Conservation (phyloP, 1,140 invertebrate species). For the Triops cancriformis region DNA sequence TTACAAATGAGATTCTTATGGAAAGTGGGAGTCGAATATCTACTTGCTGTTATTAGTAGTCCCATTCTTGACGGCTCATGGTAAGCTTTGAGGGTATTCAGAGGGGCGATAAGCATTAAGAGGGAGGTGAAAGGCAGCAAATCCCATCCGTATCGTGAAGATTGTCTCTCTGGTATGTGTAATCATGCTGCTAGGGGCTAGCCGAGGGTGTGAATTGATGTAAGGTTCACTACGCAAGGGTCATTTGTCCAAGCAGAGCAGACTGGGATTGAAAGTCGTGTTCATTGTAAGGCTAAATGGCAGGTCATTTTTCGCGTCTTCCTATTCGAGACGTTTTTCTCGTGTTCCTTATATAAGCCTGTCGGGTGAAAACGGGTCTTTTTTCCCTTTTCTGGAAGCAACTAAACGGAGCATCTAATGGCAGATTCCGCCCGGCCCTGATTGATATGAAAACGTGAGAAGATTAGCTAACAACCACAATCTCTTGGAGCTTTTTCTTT, state of each 20-base stretch:
- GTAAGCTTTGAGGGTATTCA: neutral
- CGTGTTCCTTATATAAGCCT: neutral
- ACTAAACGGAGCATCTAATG: neutral
- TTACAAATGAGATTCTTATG: slow-evolving; percentile 11
- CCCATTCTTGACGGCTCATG: slow-evolving; percentile 5
- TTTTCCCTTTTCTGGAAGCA: neutral
- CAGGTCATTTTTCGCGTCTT: slow-evolving; percentile 1
- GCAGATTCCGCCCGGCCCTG: neutral
- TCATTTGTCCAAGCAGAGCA: neutral
- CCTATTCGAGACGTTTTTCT: neutral
- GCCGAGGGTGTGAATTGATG: neutral
- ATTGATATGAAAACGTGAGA: slow-evolving; percentile 11
- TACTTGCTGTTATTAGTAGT: neutral
- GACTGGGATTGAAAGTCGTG: slow-evolving; percentile 5
- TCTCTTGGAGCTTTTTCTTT: neutral
- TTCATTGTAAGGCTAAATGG: slow-evolving; percentile 14
- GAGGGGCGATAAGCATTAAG: neutral
- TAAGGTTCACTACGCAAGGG: neutral
- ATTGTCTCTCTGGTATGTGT: slow-evolving; percentile 13
- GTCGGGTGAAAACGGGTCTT: neutral
- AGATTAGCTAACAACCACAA: slow-evolving; percentile 6
- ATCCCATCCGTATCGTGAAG: slow-evolving; percentile 9
- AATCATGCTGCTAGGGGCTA: slow-evolving; percentile 1
- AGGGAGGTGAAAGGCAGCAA: neutral
- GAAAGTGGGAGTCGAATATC: neutral